Percentiles rank a stretch among this genome's conserved stretches.
These are phyloP conservation scores for Falco naumanni DNA, from an alignment of 2,797 vertebrate genomes.

Conservation along the genomic window DNA sequence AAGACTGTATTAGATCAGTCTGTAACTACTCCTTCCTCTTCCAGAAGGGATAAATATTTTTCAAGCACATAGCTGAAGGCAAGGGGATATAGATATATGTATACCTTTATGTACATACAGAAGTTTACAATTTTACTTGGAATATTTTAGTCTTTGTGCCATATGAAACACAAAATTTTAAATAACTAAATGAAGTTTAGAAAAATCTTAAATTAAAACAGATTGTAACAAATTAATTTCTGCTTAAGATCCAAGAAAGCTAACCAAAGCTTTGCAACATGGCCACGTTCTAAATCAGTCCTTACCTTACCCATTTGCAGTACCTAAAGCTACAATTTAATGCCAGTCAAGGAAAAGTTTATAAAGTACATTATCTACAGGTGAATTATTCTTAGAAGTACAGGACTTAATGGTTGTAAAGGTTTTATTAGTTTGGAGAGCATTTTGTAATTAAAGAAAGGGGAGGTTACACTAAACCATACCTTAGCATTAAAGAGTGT, in stretches of 20 bases:
- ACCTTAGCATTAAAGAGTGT: not conserved
- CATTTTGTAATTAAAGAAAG: not conserved
- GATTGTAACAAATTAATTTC: not conserved
- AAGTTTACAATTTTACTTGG: not conserved
- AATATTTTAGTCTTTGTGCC: not conserved
- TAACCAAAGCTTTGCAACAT: not conserved
- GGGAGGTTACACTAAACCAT: not conserved
- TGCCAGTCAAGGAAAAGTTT: not conserved
- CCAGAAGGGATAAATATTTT: not conserved
- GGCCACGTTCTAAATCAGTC: not conserved
- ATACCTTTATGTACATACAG: not conserved
- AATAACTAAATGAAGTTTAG: not conserved
- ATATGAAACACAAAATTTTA: not conserved
- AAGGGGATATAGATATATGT: not conserved
- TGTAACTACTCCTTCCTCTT: not conserved
- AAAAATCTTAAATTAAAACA: not conserved
- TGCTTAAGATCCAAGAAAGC: not conserved
- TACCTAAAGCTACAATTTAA: not conserved
- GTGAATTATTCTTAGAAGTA: not conserved
- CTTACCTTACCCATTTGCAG: not conserved
- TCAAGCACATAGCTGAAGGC: not conserved
- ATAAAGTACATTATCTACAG: not conserved
- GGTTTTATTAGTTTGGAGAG: not conserved
- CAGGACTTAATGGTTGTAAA: not conserved
- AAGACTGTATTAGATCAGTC: not conserved